A percentile compares a stretch with the other conserved stretches of the same genome.
phyloP scores from a whole-genome alignment of 2,888 invertebrate species.

The Eremobia ochroleuca region DNA sequence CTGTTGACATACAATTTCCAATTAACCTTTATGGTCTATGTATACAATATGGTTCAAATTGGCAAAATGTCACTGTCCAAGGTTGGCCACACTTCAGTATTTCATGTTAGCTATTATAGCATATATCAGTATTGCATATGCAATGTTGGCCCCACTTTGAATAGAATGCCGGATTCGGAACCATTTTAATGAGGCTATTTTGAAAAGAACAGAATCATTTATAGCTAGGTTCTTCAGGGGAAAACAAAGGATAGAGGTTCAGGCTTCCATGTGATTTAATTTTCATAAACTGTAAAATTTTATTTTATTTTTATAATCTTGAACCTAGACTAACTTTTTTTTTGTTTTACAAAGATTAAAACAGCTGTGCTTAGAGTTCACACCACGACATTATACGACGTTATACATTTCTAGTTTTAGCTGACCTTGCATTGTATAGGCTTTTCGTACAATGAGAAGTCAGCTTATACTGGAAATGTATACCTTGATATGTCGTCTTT shows the following conservation, averaged over 20 bases:
- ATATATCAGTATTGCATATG: too few relatives aligned
- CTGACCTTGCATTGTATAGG: too few relatives aligned
- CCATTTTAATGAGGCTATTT: neutral
- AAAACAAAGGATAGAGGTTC: neutral
- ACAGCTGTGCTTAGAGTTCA: too few relatives aligned
- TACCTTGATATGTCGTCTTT: neutral
- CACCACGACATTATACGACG: too few relatives aligned
- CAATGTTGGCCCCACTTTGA: neutral
- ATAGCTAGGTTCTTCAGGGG: neutral
- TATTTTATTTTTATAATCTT: neutral
- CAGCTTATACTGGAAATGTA: too few relatives aligned
- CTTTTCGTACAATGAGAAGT: too few relatives aligned
- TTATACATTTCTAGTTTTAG: too few relatives aligned
- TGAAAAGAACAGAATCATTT: neutral
- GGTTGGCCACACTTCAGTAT: neutral
- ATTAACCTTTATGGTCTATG: constrained; percentile 50
- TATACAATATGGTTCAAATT: constrained; percentile 22
- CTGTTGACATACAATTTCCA: constrained; percentile 31
- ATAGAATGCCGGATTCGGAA: neutral
- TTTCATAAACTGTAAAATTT: neutral
- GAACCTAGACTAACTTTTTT: too few relatives aligned
- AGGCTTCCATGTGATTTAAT: neutral
- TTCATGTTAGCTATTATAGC: neutral
- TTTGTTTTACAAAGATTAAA: too few relatives aligned
- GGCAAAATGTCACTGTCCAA: neutral